phyloP scores from a whole-genome alignment of 2,888 invertebrate genomes.

The Epirrhoe alternata region DNA sequence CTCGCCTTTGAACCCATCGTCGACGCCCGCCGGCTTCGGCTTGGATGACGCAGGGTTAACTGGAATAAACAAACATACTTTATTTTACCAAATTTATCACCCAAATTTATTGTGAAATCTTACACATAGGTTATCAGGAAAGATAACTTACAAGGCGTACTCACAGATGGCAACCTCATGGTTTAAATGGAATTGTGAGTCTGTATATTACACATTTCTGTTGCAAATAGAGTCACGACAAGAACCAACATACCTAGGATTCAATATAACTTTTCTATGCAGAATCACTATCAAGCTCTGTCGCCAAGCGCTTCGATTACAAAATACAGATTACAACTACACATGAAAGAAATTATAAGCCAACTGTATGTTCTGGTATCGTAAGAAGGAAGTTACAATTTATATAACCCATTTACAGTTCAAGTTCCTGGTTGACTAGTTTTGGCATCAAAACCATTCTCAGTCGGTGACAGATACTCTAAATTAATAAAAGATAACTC shows the following conservation, averaged over 20 bases:
- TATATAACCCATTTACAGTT: conserved; percentile 18
- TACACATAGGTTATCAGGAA: conserved; percentile 13
- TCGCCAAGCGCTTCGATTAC: neutral
- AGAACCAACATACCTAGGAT: neutral
- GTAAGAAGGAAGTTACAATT: conserved; percentile 26
- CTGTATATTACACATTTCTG: neutral
- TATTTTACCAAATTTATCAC: neutral
- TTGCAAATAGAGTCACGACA: neutral
- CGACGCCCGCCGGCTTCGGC: conserved; percentile 87
- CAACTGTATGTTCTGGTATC: neutral
- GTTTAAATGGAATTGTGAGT: no score
- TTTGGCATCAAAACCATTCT: conserved; percentile 31
- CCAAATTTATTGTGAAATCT: conserved; percentile 4
- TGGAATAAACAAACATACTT: conserved; percentile 52
- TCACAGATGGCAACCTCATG: neutral
- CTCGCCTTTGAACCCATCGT: conserved; percentile 89
- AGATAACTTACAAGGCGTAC: neutral
- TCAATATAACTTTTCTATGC: neutral
- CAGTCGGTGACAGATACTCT: conserved; percentile 1
- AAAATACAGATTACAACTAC: neutral
- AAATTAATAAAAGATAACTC: conserved; percentile 12
- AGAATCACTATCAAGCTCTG: neutral
- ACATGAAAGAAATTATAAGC: neutral
- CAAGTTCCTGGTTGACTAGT: conserved; percentile 34
- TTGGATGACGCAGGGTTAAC: conserved; percentile 68